Evolutionary conservation across 2,113 vertebrate genomes (phyloP).

Genomic region (Gasterosteus aculeatus): DNA sequence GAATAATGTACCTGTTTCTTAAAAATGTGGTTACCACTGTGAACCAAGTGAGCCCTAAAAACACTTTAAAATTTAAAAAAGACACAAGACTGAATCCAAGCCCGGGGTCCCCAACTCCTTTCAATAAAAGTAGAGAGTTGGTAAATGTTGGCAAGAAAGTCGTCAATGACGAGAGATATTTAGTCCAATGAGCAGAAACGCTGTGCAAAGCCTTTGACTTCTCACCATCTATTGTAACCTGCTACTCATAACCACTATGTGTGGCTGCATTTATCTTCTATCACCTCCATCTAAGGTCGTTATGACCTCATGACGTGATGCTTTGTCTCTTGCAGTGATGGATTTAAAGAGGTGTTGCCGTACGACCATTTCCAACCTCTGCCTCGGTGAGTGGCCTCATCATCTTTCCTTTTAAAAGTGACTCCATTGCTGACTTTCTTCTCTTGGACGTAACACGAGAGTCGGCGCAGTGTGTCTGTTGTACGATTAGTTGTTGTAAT

Average conservation of each 20-base stretch:
- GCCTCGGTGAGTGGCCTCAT: conserved; percentile 85
- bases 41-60: too few species aligned
- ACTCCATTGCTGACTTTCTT: not conserved
- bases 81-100: not conserved
- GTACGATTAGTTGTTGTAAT: not conserved
- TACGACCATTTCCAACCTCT: conserved; percentile 96
- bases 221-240: not conserved
- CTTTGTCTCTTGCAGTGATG: conserved; percentile 85
- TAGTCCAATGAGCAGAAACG: conserved; percentile 5
- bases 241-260: not conserved
- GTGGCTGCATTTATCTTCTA: not conserved
- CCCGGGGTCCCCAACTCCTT: too few species aligned
- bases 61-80: too few species aligned
- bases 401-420: not conserved
- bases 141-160: too few species aligned
- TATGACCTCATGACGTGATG: not conserved
- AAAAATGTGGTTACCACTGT: not conserved
- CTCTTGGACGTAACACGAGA: not conserved
- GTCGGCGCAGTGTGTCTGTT: not conserved
- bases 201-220: not conserved
- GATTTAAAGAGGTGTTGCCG: conserved; percentile 96
- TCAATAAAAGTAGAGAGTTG: too few species aligned
- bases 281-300: not conserved
- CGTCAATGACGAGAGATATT: not conserved
- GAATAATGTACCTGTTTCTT: not conserved